phyloP scores from a whole-genome alignment of 2,888 invertebrate genomes.

The Bhutanitis thaidina region DNA sequence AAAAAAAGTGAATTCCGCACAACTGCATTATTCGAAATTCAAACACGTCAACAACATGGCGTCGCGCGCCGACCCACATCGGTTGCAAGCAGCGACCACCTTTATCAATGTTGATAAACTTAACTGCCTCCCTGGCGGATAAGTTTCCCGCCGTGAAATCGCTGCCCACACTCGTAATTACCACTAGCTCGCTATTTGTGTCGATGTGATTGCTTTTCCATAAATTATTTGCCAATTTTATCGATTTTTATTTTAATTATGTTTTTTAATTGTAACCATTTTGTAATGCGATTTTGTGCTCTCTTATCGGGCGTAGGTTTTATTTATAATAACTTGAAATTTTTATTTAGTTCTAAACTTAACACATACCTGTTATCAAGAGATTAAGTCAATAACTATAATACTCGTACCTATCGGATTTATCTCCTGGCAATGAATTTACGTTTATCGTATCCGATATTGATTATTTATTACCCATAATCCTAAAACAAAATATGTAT shows the following conservation, averaged over 20 bases:
- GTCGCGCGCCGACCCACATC: constrained; percentile 46
- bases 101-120: constrained; percentile 53
- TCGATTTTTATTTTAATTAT: not conserved
- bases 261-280: not conserved
- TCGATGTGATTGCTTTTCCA: constrained; percentile 10
- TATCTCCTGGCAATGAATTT: too few species aligned
- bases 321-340: too few species aligned
- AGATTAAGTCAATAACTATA: too few species aligned
- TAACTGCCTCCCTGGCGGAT: constrained; percentile 41
- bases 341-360: too few species aligned
- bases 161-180: constrained; percentile 37
- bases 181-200: constrained; percentile 19
- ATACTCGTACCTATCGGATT: too few species aligned
- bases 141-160: constrained; percentile 57
- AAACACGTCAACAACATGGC: constrained; percentile 17
- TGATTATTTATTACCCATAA: too few species aligned
- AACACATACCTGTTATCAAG: too few species aligned
- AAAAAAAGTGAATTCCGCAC: not conserved
- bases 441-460: too few species aligned
- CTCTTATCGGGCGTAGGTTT: too few species aligned
- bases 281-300: too few species aligned
- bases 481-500: too few species aligned
- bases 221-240: constrained; percentile 1
- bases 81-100: constrained; percentile 28
- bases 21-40: constrained; percentile 6